Base-by-base conservation (phyloP, 2,888 invertebrate genomes). In the Prenolepis imparis region DNA sequence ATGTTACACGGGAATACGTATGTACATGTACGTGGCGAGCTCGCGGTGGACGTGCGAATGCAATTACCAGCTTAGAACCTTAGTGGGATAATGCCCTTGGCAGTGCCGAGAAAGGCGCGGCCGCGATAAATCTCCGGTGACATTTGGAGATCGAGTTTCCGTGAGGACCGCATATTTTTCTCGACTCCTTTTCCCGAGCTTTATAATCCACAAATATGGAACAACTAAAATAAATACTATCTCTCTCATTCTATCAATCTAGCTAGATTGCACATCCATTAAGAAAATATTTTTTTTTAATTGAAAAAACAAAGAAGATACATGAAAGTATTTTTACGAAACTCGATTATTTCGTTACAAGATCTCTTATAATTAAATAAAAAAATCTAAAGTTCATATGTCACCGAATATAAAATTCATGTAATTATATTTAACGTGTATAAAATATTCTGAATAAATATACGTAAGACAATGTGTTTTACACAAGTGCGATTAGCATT, bases 31-130 rank as follows among this genome's bases (percentile, higher is more conserved):
- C n/a, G 57, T 18, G 15, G 36, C 21, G 55, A 39, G 63, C 78
- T 55, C 64, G 6, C 24, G 55, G 78, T 64, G 80, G 78, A 72
- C 66, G 82, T 66, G 82, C 82, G 70, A 72, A 77, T 83, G 82
- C 86, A 89, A 87, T 87, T 86, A 88, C 82, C 52, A 24, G 63
- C 64, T 67, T 68, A 75, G 72, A 78, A 63, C 88, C 84, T 85
- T 86, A 87, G 85, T 81, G 75, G 85, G 87, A 75, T 75, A 32
- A 81, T 86, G 88, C 86, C 89, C 88, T 88, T 88, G 91, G 77
- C 75, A 86, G 75, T 77, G 82, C 83, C 78, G 80, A 72, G 86
- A 89, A 89, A 87, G 89, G 87, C 57, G 74, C 61, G 77, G 74
- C 48, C 66, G 44, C 41, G 82, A 84, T 84, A 87, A 83, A 84